Conservation (phyloP, 1,140 invertebrate genomes). For the Dufourea novaeangliae region DNA sequence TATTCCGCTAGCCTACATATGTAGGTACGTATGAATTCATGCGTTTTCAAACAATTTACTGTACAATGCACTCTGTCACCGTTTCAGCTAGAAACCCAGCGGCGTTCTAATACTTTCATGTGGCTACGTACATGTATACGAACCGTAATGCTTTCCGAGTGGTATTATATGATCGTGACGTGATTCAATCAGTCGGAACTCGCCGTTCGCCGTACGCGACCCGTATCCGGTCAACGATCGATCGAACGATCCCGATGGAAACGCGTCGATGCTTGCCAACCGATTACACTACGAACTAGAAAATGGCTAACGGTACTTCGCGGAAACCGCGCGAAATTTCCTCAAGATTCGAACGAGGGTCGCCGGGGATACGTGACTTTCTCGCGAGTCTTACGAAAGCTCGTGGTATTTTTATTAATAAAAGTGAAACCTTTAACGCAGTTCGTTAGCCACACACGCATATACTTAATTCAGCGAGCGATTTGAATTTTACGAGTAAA, state of each 20-base stretch:
- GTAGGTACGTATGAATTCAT: too few species aligned
- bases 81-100: too few species aligned
- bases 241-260: conserved; percentile 7
- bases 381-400: background rate
- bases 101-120: too few species aligned
- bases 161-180: conserved; percentile 27
- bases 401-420: background rate
- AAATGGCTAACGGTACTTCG: conserved; percentile 16
- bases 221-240: conserved; percentile 41
- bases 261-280: background rate
- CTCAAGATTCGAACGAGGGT: background rate
- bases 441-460: background rate
- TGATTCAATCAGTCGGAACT: conserved; percentile 56
- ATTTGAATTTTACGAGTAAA: too few species aligned
- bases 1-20: too few species aligned
- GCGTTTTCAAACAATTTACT: too few species aligned
- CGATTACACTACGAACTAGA: background rate
- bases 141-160: conserved; percentile 39
- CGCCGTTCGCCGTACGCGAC: conserved; percentile 1
- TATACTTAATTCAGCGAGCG: background rate
- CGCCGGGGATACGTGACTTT: background rate
- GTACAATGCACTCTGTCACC: too few species aligned
- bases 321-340: background rate
- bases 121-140: too few species aligned
- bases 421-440: background rate